phyloP scores from a whole-genome alignment of 2,113 vertebrate genomes.

The Tragelaphus buxtoni region DNA sequence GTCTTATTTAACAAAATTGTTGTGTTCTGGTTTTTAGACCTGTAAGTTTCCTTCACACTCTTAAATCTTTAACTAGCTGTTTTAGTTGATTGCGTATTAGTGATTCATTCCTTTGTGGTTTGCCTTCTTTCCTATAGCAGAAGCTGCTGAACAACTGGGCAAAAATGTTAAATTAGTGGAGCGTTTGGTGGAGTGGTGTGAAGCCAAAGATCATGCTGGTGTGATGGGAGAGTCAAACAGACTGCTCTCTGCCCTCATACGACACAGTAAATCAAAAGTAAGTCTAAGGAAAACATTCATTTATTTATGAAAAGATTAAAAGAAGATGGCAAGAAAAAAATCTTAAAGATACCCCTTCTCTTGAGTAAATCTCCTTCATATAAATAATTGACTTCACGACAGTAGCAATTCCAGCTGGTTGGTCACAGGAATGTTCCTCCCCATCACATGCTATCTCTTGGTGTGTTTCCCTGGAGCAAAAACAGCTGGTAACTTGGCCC shows the following conservation, averaged over 20 bases:
- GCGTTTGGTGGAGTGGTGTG: constrained; percentile 97
- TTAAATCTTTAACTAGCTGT: background rate
- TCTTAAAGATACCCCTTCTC: background rate
- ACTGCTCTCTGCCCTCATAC: constrained; percentile 95
- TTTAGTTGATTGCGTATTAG: background rate
- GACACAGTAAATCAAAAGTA: constrained; percentile 99
- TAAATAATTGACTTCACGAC: background rate
- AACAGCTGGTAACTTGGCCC: background rate
- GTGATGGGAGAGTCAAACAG: constrained; percentile 99
- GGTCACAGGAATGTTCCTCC: background rate
- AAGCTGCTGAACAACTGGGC: constrained; percentile 96
- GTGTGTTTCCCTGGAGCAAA: background rate
- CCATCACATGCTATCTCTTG: background rate
- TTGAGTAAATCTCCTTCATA: background rate
- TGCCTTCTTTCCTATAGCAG: constrained; percentile 81
- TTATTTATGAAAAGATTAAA: background rate
- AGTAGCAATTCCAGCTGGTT: background rate
- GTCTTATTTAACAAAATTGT: constrained; percentile 1
- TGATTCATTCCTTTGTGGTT: constrained; percentile 56
- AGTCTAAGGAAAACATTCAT: constrained; percentile 37
- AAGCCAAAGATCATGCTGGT: constrained; percentile 97
- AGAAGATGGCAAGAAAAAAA: background rate
- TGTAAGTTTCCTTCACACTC: background rate
- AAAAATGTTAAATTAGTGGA: constrained; percentile 93
- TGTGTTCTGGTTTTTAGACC: background rate